Percentiles rank a stretch among this genome's conserved stretches.
Evolutionary conservation across 2,888 invertebrate species (phyloP).

Genomic region (Cephus pulcher): DNA sequence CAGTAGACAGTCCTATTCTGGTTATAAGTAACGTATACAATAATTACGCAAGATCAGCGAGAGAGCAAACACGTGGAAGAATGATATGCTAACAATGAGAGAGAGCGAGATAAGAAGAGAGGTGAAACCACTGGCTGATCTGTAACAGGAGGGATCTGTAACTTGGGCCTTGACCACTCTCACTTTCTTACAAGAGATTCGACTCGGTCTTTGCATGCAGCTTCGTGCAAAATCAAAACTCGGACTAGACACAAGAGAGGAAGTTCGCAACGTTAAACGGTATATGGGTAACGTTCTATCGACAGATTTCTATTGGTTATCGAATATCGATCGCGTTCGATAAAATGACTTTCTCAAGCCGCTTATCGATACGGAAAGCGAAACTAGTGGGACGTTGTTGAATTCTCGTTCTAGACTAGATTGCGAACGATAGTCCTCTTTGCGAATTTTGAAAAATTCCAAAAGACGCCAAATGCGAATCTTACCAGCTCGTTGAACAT

Average conservation of each 20-base stretch:
- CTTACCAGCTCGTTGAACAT: neutral
- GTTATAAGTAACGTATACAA: neutral
- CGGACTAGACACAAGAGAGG: neutral
- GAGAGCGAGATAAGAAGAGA: neutral
- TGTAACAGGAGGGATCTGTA: conserved; percentile 15
- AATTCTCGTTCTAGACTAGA: neutral
- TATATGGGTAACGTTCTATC: neutral
- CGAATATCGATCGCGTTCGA: neutral
- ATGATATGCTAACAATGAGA: neutral
- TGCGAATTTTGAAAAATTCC: neutral
- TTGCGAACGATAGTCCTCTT: neutral
- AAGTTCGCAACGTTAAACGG: neutral
- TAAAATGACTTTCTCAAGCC: neutral
- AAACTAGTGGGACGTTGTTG: neutral
- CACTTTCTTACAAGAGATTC: conserved; percentile 38
- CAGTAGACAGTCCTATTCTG: neutral
- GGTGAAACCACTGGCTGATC: neutral
- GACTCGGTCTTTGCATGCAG: neutral
- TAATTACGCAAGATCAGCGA: neutral
- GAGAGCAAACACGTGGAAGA: neutral
- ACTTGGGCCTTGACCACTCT: conserved; percentile 42
- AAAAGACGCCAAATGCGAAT: neutral
- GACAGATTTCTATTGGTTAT: neutral
- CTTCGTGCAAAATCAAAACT: neutral
- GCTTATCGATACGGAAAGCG: neutral